phyloP scores from a whole-genome alignment of 2,888 invertebrate species.

The Agrilus cyanescens region DNA sequence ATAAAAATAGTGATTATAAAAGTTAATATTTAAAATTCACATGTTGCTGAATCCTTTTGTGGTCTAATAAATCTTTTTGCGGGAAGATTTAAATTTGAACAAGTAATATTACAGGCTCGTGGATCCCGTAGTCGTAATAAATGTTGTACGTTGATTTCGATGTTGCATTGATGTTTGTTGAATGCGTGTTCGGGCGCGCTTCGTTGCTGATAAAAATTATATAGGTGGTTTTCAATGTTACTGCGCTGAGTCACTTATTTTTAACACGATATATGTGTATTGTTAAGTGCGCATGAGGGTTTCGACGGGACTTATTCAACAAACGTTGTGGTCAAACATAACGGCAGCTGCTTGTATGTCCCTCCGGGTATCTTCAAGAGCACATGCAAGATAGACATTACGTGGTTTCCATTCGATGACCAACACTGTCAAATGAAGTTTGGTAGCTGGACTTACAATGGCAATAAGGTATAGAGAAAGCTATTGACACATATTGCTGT shows the following conservation, averaged over 20 bases:
- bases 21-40: too few species aligned
- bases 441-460: constrained; percentile 99
- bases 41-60: too few species aligned
- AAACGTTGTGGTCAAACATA: constrained; percentile 97
- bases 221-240: constrained; percentile 17
- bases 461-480: constrained; percentile 66
- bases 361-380: constrained; percentile 99
- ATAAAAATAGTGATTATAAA: too few species aligned
- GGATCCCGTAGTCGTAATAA: constrained; percentile 6
- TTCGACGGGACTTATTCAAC: constrained; percentile 99
- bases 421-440: constrained; percentile 99
- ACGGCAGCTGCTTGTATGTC: constrained; percentile 98
- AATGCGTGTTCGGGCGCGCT: constrained; percentile 25
- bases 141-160: constrained; percentile 21
- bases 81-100: too few species aligned
- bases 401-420: constrained; percentile 99
- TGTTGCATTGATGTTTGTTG: constrained; percentile 30
- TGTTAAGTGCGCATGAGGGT: constrained; percentile 94
- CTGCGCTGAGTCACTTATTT: constrained; percentile 4
- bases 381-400: constrained; percentile 99
- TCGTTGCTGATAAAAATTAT: constrained; percentile 10
- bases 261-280: constrained; percentile 31
- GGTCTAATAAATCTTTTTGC: too few species aligned
- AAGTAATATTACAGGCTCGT: constrained; percentile 7
- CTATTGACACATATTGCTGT: constrained; percentile 8